Percentiles rank a stretch among this genome's conserved stretches.
Conservation (phyloP, 2,888 invertebrate genomes). For the Parthenolecanium corni region DNA sequence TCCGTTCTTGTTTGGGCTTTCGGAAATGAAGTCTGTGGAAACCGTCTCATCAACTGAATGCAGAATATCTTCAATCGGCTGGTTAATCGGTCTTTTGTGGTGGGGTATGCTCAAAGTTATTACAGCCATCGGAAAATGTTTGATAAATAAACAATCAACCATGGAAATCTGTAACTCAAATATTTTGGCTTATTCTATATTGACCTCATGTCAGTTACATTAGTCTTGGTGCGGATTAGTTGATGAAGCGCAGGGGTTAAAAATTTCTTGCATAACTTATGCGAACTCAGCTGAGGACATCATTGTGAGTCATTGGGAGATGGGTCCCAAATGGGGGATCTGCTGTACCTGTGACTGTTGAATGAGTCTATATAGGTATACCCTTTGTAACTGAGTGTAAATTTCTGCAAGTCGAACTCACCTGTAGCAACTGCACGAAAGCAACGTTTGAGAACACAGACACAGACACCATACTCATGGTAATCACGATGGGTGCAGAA, state of each 20-base stretch:
- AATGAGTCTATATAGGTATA: no score
- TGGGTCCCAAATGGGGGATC: no score
- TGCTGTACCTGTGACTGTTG: no score
- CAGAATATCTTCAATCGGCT: not conserved
- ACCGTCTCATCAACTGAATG: not conserved
- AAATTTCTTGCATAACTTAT: no score
- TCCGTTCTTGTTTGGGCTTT: not conserved
- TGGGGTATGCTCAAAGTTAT: slow-evolving; percentile 9
- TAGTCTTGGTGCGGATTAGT: no score
- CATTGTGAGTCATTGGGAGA: no score
- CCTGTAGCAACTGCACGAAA: slow-evolving; percentile 17
- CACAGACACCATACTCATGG: slow-evolving; percentile 25
- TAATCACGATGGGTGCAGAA: not conserved
- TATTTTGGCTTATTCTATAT: no score
- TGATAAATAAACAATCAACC: not conserved
- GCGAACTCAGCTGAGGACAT: no score
- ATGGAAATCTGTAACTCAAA: slow-evolving; percentile 5
- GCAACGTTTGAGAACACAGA: slow-evolving; percentile 17
- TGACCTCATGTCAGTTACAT: no score
- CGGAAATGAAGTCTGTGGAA: not conserved
- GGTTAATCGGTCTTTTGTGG: slow-evolving; percentile 1
- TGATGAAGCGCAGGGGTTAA: no score
- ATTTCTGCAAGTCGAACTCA: not conserved
- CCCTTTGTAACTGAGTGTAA: no score
- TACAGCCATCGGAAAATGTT: slow-evolving; percentile 11